phyloP scores from a whole-genome alignment of 2,113 vertebrate genomes.

The Dendrocopos noguchii region DNA sequence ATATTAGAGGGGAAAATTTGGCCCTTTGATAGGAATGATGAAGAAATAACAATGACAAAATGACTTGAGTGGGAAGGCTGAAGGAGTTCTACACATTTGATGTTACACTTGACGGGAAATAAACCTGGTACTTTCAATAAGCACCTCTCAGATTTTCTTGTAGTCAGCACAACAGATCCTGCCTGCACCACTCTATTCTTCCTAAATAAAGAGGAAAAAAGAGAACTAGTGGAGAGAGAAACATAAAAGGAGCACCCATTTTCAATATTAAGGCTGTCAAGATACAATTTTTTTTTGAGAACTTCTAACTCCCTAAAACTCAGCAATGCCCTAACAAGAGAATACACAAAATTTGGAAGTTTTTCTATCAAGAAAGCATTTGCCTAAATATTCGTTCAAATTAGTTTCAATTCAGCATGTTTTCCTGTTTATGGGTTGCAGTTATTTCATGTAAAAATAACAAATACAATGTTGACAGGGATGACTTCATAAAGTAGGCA shows the following conservation, averaged over 20 bases:
- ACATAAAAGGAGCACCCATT: not conserved
- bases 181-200: not conserved
- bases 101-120: conserved; percentile 40
- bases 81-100: conserved; percentile 9
- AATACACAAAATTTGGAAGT: not conserved
- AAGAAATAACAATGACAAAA: conserved; percentile 46
- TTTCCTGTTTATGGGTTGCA: not conserved
- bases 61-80: conserved; percentile 36
- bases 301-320: not conserved
- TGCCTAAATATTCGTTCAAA: not conserved
- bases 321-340: not conserved
- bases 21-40: conserved; percentile 7
- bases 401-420: not conserved
- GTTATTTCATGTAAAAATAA: not conserved
- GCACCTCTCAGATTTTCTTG: not conserved
- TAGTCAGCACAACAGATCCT: not conserved
- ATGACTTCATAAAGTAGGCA: not conserved
- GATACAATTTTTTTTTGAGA: not conserved
- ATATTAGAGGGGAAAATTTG: not conserved
- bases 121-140: conserved; percentile 12
- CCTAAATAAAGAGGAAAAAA: not conserved
- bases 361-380: not conserved
- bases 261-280: not conserved
- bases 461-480: not conserved
- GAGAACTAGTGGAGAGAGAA: not conserved